Conservation (phyloP, 92 coral and sea anemone genomes). For the Muricea muricata region DNA sequence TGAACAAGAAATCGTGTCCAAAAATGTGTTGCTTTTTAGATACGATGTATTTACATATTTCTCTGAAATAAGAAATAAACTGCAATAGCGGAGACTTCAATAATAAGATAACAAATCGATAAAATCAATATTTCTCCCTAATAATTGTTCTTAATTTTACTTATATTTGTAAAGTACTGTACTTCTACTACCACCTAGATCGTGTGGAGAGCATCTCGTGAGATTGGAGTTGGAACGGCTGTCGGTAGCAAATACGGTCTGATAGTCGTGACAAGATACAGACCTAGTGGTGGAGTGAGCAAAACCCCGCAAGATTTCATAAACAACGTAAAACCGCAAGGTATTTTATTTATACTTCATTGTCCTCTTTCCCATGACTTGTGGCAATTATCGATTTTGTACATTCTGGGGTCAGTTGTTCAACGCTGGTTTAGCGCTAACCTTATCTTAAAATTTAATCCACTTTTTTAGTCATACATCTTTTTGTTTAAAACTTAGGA, state of each 20-base stretch:
- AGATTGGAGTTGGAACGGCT: conserved; percentile 90
- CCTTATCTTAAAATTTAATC: too few species aligned
- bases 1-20: too few species aligned
- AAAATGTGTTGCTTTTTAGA: too few species aligned
- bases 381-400: too few species aligned
- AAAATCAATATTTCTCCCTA: not conserved
- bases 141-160: not conserved
- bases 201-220: conserved; percentile 81
- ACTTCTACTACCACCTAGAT: conserved; percentile 68
- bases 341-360: conserved; percentile 22
- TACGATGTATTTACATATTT: not conserved
- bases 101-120: too few species aligned
- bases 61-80: not conserved
- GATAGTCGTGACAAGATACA: conserved; percentile 87
- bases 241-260: conserved; percentile 76
- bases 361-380: too few species aligned
- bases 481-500: too few species aligned
- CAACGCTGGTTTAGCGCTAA: too few species aligned
- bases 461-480: too few species aligned
- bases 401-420: too few species aligned
- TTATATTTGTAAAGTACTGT: not conserved
- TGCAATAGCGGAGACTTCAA: not conserved
- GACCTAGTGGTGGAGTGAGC: conserved; percentile 74
- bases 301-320: conserved; percentile 56
- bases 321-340: conserved; percentile 72